phyloP scores from a whole-genome alignment of 2,888 invertebrate species.

The Theodoxus fluviatilis region DNA sequence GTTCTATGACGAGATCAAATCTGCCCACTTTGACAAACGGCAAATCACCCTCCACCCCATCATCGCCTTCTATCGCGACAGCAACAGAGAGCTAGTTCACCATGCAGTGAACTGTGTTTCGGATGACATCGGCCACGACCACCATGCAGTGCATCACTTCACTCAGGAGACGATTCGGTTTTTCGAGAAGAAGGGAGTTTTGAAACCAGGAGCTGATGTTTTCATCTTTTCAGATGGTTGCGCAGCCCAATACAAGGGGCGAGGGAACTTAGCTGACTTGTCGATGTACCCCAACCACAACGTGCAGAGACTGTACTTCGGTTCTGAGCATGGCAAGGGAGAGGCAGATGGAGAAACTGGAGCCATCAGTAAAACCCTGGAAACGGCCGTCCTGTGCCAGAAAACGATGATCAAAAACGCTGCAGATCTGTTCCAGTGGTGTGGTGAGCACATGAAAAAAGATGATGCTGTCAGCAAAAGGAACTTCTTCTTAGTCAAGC shows the following conservation, averaged over 20 bases:
- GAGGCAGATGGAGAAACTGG: conserved; percentile 27
- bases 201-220: background rate
- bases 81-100: background rate
- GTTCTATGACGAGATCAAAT: conserved; percentile 13
- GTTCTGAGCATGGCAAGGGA: conserved; percentile 24
- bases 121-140: conserved; percentile 21
- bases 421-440: background rate
- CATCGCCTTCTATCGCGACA: background rate
- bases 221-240: conserved; percentile 19
- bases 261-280: conserved; percentile 2
- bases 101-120: conserved; percentile 6
- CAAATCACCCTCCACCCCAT: conserved; percentile 24
- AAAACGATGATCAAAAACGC: background rate
- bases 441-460: background rate
- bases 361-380: conserved; percentile 11
- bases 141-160: conserved; percentile 19
- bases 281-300: background rate
- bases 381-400: conserved; percentile 1
- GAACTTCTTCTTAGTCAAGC: background rate
- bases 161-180: background rate
- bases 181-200: background rate
- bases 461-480: background rate
- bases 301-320: conserved; percentile 5
- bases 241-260: conserved; percentile 19
- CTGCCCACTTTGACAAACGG: conserved; percentile 9